Evolutionary conservation across 2,797 vertebrate species (phyloP).

Genomic region (Acrossocheilus wenchowensis): DNA sequence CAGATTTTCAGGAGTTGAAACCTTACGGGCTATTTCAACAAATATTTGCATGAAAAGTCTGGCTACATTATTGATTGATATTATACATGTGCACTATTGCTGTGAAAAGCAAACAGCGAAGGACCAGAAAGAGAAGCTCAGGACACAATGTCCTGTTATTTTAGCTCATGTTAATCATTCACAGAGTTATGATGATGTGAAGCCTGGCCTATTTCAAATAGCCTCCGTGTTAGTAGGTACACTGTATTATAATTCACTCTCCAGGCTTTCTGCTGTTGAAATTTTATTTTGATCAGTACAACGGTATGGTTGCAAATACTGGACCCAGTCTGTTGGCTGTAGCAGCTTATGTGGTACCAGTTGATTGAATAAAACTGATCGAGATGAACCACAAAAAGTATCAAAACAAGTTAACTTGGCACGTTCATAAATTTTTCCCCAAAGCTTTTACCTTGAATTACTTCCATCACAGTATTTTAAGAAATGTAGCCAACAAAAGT

Average conservation of each 20-base stretch:
- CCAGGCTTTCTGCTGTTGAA: constrained; percentile 57
- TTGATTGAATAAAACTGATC: background rate
- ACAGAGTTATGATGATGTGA: constrained; percentile 61
- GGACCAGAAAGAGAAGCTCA: constrained; percentile 35
- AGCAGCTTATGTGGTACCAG: background rate
- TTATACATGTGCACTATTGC: background rate
- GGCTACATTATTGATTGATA: background rate
- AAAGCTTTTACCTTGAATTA: background rate
- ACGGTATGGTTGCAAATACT: background rate
- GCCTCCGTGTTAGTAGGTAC: constrained; percentile 48
- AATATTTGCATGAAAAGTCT: background rate
- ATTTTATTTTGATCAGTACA: background rate
- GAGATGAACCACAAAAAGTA: background rate
- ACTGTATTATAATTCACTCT: constrained; percentile 67
- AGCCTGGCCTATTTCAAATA: constrained; percentile 38
- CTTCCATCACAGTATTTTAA: background rate
- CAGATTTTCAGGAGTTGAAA: background rate
- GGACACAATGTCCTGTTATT: constrained; percentile 32
- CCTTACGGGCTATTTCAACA: background rate
- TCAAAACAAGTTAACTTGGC: background rate
- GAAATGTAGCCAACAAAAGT: background rate
- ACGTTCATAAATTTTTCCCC: background rate
- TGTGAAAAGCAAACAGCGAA: background rate
- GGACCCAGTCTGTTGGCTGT: background rate
- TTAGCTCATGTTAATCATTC: constrained; percentile 67